These are phyloP conservation scores for Alosa sapidissima DNA, from an alignment of 2,797 vertebrate genomes.

Conservation along the genomic window DNA sequence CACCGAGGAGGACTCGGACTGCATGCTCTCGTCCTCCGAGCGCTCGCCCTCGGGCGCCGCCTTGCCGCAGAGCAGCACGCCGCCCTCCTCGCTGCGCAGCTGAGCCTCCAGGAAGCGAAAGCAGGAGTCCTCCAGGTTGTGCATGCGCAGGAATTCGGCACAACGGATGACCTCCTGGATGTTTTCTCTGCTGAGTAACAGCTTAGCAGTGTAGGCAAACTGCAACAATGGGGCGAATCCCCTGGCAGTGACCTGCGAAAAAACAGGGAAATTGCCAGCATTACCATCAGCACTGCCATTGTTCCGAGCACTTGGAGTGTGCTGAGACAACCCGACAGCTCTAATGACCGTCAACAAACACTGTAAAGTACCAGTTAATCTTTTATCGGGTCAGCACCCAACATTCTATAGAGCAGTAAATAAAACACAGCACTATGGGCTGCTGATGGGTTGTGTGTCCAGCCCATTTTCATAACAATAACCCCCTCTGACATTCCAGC, in stretches of 20 bases:
- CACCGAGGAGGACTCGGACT: constrained; percentile 81
- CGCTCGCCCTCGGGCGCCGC: constrained; percentile 78
- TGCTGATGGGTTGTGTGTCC: constrained; percentile 46
- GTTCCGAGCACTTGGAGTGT: constrained; percentile 70
- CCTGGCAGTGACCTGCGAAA: constrained; percentile 94
- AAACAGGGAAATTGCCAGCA: constrained; percentile 80
- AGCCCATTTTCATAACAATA: constrained; percentile 51
- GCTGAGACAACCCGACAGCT: constrained; percentile 75
- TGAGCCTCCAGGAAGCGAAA: constrained; percentile 98
- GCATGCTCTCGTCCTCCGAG: constrained; percentile 89
- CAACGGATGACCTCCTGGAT: constrained; percentile 99
- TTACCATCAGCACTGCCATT: constrained; percentile 82
- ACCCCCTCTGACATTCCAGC: constrained; percentile 54
- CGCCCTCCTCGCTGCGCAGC: constrained; percentile 89
- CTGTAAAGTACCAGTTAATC: constrained; percentile 70
- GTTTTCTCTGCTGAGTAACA: constrained; percentile 98
- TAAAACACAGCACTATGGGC: constrained; percentile 49
- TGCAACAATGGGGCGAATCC: constrained; percentile 98
- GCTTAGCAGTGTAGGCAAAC: constrained; percentile 99
- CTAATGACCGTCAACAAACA: constrained; percentile 73
- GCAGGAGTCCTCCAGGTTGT: constrained; percentile 99
- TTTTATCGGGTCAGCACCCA: constrained; percentile 67
- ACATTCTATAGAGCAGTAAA: constrained; percentile 53
- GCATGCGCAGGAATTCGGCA: constrained; percentile 96
- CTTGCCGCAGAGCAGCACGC: constrained; percentile 85